These are phyloP conservation scores for Zeuzera pyrina DNA, from an alignment of 2,888 invertebrate genomes.

Conservation along the genomic window DNA sequence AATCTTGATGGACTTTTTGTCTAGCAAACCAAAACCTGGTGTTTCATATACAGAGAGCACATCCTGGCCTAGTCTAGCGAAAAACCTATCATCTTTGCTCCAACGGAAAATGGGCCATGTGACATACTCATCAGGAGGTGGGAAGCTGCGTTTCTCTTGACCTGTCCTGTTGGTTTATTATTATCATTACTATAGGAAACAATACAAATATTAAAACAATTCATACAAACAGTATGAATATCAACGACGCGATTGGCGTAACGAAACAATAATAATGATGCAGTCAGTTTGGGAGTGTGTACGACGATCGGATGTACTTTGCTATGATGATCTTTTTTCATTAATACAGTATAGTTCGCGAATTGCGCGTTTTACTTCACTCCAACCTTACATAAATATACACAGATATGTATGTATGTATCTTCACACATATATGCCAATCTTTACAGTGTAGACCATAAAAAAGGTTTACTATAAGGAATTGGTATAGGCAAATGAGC, in stretches of 20 bases:
- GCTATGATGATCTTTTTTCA: no score
- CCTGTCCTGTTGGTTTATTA: constrained; percentile 77
- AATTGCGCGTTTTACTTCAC: no score
- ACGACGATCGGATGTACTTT: no score
- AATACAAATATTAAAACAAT: background rate
- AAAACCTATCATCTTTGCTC: constrained; percentile 96
- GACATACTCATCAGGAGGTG: constrained; percentile 85
- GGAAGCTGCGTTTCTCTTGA: constrained; percentile 92
- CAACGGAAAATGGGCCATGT: constrained; percentile 97
- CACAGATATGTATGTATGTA: no score
- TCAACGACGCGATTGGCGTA: background rate
- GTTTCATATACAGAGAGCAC: constrained; percentile 96
- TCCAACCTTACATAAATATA: no score
- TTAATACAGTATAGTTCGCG: no score
- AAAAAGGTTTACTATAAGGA: no score
- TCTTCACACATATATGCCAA: no score
- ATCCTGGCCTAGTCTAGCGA: constrained; percentile 89
- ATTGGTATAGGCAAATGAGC: no score
- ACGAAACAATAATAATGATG: background rate
- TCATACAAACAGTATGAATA: background rate
- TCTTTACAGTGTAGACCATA: no score
- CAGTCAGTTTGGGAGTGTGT: no score
- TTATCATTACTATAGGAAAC: constrained; percentile 2
- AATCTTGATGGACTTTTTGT: constrained; percentile 95
- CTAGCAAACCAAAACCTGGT: constrained; percentile 93